Conservation (phyloP, 2,888 invertebrate species). For the Dryobotodes eremita region DNA sequence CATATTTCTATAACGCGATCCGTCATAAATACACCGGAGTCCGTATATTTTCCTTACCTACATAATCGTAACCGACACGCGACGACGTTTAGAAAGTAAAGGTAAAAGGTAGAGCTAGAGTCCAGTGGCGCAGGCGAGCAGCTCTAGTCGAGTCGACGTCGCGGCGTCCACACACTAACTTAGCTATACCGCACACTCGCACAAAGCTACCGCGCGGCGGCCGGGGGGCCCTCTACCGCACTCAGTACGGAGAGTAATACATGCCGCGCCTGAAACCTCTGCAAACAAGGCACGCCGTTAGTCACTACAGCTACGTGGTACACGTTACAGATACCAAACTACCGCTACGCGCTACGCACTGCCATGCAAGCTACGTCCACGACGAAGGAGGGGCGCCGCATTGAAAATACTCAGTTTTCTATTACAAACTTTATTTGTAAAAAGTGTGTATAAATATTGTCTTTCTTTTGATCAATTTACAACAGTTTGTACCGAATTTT, state of each 20-base stretch:
- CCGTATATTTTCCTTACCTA: slow-evolving; percentile 59
- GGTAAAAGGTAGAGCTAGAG: slow-evolving; percentile 61
- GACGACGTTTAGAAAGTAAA: slow-evolving; percentile 56
- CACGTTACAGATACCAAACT: slow-evolving; percentile 62
- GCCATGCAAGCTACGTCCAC: slow-evolving; percentile 63
- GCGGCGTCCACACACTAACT: slow-evolving; percentile 62
- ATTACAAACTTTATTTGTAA: slow-evolving; percentile 86
- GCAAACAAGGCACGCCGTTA: slow-evolving; percentile 88
- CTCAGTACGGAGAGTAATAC: slow-evolving; percentile 94
- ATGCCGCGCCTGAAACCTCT: slow-evolving; percentile 93
- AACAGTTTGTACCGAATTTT: slow-evolving; percentile 69
- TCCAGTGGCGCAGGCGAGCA: slow-evolving; percentile 64
- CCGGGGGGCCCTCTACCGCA: slow-evolving; percentile 79
- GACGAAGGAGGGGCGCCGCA: slow-evolving; percentile 76
- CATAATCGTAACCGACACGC: slow-evolving; percentile 41
- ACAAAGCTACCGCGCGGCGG: slow-evolving; percentile 67
- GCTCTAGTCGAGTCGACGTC: slow-evolving; percentile 56
- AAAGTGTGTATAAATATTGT: slow-evolving; percentile 83
- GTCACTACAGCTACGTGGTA: slow-evolving; percentile 65
- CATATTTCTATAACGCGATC: slow-evolving; percentile 60
- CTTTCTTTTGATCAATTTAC: slow-evolving; percentile 72
- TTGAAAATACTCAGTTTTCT: slow-evolving; percentile 86
- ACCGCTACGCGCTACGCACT: slow-evolving; percentile 62
- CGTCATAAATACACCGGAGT: slow-evolving; percentile 61
- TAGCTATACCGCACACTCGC: slow-evolving; percentile 68